Base-by-base conservation (phyloP, 2,113 vertebrate genomes). In the Neolamprologus hecqui region DNA sequence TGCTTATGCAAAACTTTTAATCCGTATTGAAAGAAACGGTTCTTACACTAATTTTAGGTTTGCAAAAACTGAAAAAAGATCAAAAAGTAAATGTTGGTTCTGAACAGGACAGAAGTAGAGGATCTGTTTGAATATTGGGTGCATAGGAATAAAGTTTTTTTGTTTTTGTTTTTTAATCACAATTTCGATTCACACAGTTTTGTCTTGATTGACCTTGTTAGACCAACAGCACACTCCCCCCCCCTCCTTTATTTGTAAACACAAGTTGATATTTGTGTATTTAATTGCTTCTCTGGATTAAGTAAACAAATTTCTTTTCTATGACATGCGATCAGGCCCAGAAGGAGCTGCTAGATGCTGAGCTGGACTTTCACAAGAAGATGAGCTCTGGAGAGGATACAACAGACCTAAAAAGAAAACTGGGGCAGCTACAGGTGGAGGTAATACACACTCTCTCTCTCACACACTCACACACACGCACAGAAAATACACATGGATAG, bases 301-400 rank as follows among this genome's bases (percentile, higher is more conserved):
- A 33, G 4, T 55, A 9, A 85, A 47, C 42, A 17, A 1, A 82
- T 33, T 7, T 4, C 1, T 84, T 45, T 68, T 19, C 14, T 35
- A 8, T 23, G 2, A 28, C 33, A 8, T 65, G 7, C 31, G 10
- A 75, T 8, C 83, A 99, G 98, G 97, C 98, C 37, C 98, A 99
- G 91, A 99, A 99, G 87, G 99, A 99, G 13, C 94, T 99, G 81
- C 31, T 99, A 58, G 99, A 99, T 82, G 98, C 98, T 65, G 98
- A 99, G 93, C 93, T 99, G 93, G 98, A 99, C 91, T 97, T 99
- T 77, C 98, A 99, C 65, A 98, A 99, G 94, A 97, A 98, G 79
- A 95, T 99, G 6, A 98, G 97, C 23, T 98, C 98, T 15, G 99
- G 99, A 82, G 99, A 99, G 93, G 99, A 99, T 89, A 99, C 98